phyloP scores from a whole-genome alignment of 2,888 invertebrate species.

The Subacronicta megacephala region DNA sequence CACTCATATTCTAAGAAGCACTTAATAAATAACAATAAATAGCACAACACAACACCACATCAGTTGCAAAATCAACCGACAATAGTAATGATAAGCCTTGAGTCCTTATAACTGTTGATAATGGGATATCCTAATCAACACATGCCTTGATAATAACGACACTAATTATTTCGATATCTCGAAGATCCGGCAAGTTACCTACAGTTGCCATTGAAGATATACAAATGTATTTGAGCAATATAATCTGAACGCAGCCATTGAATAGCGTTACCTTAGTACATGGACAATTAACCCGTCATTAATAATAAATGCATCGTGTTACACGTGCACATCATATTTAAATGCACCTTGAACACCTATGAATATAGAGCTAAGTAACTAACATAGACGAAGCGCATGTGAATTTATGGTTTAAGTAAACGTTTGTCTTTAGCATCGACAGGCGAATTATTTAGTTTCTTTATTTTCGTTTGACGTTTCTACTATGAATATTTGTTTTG shows the following conservation, averaged over 20 bases:
- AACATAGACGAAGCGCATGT: conserved; percentile 19
- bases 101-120: conserved; percentile 69
- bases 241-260: conserved; percentile 38
- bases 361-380: conserved; percentile 36
- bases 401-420: conserved; percentile 28
- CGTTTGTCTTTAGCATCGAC: conserved; percentile 6
- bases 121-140: conserved; percentile 74
- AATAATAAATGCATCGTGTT: conserved; percentile 55
- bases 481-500: background rate
- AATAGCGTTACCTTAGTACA: conserved; percentile 32
- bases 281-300: conserved; percentile 51
- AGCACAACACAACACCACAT: conserved; percentile 66
- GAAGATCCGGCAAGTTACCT: conserved; percentile 42
- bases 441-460: conserved; percentile 2
- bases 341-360: conserved; percentile 47
- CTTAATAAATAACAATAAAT: conserved; percentile 48
- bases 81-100: conserved; percentile 67
- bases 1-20: conserved; percentile 56
- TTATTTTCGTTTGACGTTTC: background rate
- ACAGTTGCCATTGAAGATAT: conserved; percentile 41
- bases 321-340: conserved; percentile 50
- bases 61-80: conserved; percentile 71
- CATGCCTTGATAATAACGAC: conserved; percentile 61
- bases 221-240: conserved; percentile 21
- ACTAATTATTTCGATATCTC: conserved; percentile 54